Conservation (phyloP, 1,140 invertebrate genomes). For the Xylocopa sonorina region DNA sequence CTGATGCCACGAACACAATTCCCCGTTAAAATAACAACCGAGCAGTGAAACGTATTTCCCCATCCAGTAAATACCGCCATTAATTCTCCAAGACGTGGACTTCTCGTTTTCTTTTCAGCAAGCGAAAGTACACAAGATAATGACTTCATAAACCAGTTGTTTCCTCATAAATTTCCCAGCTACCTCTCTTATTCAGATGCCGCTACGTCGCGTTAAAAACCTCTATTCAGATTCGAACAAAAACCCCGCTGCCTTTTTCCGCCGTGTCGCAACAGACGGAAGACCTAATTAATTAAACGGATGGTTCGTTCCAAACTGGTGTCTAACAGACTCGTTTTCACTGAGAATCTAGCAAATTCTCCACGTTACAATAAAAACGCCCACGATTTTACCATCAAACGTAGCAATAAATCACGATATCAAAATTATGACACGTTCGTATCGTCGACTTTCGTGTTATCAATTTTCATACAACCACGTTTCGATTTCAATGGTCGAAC, state of each 20-base stretch:
- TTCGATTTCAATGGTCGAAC: slow-evolving; percentile 11
- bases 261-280: background rate
- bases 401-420: background rate
- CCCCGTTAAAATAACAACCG: background rate
- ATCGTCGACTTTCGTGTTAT: background rate
- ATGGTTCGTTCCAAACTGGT: background rate
- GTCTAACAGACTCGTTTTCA: too few relatives aligned
- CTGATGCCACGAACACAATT: background rate
- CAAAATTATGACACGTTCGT: slow-evolving; percentile 14
- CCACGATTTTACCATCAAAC: slow-evolving; percentile 1
- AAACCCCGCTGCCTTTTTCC: background rate
- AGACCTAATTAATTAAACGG: background rate
- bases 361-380: background rate
- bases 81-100: background rate
- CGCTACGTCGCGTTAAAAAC: background rate
- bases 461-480: background rate
- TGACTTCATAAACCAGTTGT: background rate
- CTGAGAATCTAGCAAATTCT: background rate
- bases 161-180: slow-evolving; percentile 2
- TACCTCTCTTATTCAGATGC: background rate
- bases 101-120: slow-evolving; percentile 5
- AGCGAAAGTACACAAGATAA: background rate
- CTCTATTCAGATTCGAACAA: background rate
- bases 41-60: background rate
- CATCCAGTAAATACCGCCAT: background rate